Conservation (phyloP, 1,140 invertebrate genomes). For the Plodia interpunctella region DNA sequence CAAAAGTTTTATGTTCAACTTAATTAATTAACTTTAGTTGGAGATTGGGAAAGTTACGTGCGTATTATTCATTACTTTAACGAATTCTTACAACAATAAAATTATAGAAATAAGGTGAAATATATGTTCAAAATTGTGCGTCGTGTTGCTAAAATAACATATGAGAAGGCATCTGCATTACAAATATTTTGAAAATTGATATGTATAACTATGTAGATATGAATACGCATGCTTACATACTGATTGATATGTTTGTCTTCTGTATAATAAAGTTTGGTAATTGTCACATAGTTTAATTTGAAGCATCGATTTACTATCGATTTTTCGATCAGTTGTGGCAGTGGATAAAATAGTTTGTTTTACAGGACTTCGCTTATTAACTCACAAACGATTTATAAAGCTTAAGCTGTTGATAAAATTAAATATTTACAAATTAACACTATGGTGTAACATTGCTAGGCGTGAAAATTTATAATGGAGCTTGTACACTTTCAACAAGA, state of each 20-base stretch:
- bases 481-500: neutral
- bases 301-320: neutral
- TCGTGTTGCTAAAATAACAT: no score
- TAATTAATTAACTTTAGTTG: no score
- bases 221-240: conserved; percentile 14
- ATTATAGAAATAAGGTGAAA: no score
- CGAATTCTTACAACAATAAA: no score
- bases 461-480: conserved; percentile 30
- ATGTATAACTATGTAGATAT: neutral
- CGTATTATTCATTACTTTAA: no score
- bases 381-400: conserved; percentile 33
- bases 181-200: neutral
- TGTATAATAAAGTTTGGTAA: no score
- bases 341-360: conserved; percentile 3
- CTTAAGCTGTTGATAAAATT: conserved; percentile 34
- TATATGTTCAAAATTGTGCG: no score
- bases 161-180: neutral
- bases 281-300: neutral
- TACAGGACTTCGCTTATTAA: conserved; percentile 13
- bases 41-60: no score
- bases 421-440: conserved; percentile 51
- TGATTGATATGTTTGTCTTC: conserved; percentile 8
- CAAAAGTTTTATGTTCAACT: no score
- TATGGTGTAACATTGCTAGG: conserved; percentile 38
- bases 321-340: conserved; percentile 8